Evolutionary conservation across 2,888 invertebrate genomes (phyloP).

Genomic region (Drosophila fungiperda): DNA sequence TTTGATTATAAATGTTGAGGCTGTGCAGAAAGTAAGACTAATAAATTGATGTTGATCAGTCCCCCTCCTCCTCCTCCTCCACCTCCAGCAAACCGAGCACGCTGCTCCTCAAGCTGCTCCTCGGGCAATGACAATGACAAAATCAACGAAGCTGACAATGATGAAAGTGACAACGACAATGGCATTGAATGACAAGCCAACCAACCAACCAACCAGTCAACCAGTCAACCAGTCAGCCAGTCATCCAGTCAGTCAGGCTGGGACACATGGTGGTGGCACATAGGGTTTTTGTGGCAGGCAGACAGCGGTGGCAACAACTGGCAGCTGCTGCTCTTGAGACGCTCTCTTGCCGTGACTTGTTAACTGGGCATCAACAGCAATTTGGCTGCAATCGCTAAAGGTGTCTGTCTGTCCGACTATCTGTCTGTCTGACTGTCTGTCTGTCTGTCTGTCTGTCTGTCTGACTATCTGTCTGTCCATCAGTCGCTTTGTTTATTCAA

Average conservation of each 20-base stretch:
- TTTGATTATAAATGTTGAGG: slow-evolving; percentile 67
- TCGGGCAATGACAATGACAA: slow-evolving; percentile 61
- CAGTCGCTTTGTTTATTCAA: slow-evolving; percentile 34
- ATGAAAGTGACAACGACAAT: slow-evolving; percentile 72
- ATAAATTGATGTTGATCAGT: slow-evolving; percentile 73
- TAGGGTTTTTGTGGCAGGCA: not conserved
- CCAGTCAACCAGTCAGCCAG: not conserved
- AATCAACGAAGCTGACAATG: slow-evolving; percentile 72
- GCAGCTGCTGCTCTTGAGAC: slow-evolving; percentile 57
- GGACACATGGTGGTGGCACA: slow-evolving; percentile 3
- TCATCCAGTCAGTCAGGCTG: not conserved
- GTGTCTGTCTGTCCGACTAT: slow-evolving; percentile 26
- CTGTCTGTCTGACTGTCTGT: not conserved
- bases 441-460: slow-evolving; percentile 23
- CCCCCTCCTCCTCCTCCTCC: no score
- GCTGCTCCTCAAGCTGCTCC: slow-evolving; percentile 13
- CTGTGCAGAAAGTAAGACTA: slow-evolving; percentile 72
- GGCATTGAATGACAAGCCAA: slow-evolving; percentile 55
- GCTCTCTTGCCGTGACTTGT: slow-evolving; percentile 67
- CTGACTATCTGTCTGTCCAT: slow-evolving; percentile 18
- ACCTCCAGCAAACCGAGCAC: not conserved
- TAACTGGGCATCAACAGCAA: slow-evolving; percentile 56
- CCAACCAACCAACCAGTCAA: not conserved
- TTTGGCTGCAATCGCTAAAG: slow-evolving; percentile 18
- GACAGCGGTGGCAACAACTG: slow-evolving; percentile 14